These are phyloP conservation scores for Sphyrna mokarran DNA, from an alignment of 2,113 vertebrate species.

Conservation along the genomic window DNA sequence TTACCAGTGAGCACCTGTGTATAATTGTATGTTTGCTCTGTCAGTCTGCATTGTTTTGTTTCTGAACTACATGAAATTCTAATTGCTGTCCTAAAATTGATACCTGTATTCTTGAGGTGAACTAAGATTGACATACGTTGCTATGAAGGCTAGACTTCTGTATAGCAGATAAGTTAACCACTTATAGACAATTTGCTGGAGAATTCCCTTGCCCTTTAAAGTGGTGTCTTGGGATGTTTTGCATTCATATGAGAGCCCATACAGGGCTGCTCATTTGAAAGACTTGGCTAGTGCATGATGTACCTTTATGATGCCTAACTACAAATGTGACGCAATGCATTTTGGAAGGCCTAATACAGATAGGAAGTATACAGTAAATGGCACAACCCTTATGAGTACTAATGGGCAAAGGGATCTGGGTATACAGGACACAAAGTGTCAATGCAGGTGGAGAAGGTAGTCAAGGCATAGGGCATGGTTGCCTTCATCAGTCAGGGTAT, in stretches of 20 bases:
- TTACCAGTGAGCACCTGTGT: not conserved
- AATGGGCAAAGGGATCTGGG: no score
- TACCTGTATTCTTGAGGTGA: not conserved
- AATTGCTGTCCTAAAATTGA: not conserved
- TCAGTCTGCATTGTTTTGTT: not conserved
- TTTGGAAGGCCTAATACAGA: no score
- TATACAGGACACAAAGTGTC: no score
- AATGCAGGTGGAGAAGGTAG: no score
- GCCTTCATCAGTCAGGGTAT: no score
- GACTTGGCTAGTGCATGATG: not conserved
- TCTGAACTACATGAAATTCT: not conserved
- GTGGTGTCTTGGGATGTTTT: not conserved
- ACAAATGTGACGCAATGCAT: no score
- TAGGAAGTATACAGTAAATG: no score
- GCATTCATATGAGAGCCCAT: not conserved
- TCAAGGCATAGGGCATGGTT: no score
- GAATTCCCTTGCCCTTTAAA: not conserved
- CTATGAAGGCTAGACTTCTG: not conserved
- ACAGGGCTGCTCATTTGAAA: not conserved
- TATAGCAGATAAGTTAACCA: not conserved
- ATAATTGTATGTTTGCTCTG: not conserved
- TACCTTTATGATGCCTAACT: not conserved
- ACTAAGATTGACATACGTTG: not conserved
- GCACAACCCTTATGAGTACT: no score
- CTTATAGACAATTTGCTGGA: not conserved